Percentiles rank a stretch among this genome's conserved stretches.
Evolutionary conservation across 2,797 vertebrate genomes (phyloP).

Genomic region (Anguilla obscura): DNA sequence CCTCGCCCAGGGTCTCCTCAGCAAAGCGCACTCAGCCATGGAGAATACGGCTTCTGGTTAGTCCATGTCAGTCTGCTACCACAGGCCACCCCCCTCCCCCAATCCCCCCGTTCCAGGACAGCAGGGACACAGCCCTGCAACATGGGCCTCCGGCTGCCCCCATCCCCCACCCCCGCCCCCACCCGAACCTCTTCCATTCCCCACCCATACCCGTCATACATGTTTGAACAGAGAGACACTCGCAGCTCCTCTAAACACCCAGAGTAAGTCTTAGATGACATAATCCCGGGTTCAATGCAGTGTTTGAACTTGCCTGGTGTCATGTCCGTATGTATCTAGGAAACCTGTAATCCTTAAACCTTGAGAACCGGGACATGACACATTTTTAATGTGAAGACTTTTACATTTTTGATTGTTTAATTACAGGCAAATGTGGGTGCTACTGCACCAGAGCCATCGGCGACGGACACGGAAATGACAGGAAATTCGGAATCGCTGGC

Average conservation of each 20-base stretch:
- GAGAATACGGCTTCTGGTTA: conserved; percentile 54
- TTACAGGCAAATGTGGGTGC: not conserved
- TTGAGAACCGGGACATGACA: not conserved
- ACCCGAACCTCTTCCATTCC: not conserved
- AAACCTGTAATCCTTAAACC: not conserved
- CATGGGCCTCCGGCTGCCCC: conserved; percentile 40
- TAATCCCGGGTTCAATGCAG: not conserved
- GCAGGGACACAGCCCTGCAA: conserved; percentile 26
- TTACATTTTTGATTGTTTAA: not conserved
- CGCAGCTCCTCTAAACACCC: not conserved
- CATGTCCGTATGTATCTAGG: not conserved
- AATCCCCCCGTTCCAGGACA: not conserved
- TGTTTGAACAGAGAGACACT: not conserved
- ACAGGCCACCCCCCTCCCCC: not conserved
- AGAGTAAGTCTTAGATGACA: not conserved
- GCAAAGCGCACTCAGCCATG: conserved; percentile 59
- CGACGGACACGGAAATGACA: not conserved
- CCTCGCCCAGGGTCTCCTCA: conserved; percentile 45
- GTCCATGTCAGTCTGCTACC: conserved; percentile 35
- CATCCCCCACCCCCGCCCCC: conserved; percentile 22
- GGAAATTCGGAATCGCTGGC: conserved; percentile 54
- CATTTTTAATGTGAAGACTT: not conserved
- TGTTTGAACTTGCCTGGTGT: not conserved
- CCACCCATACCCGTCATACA: not conserved
- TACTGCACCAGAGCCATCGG: not conserved